Evolutionary conservation across 2,113 vertebrate genomes (phyloP), one percentile per base, ranked within the genome.

Genomic region (Atractosteus spatula): DNA sequence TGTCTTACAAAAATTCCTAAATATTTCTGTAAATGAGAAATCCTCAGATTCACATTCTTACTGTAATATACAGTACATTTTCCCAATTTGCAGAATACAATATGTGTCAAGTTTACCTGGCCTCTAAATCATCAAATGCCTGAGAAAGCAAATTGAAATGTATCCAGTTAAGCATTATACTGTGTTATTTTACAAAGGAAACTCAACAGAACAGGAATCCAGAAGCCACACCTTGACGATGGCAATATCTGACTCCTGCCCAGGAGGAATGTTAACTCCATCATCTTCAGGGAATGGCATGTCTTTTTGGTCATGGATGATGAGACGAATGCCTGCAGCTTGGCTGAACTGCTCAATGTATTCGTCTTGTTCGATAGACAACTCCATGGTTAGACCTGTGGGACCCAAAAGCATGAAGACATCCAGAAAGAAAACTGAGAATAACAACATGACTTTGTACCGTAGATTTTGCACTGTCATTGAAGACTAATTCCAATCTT

Each of bases 241-340:
- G 5, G 68, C 76, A 63, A 77, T 66, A 16, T 77, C 76, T 16
- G 76, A 74, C 47, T 77, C 76, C 57, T 77, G 76, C 3, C 76
- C 76, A 62, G 76, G 76, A 16, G 76, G 72, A 41, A 74, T 67
- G 65, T 74, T 77, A 8, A 77, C 76, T 45, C 76, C 72, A 13
- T 77, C 76, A 8, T 77, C 76, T 55, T 77, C 76, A 11, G 76
- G 76, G 7, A 77, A 74, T 3, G 76, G 76, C 72, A 77, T 77
- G 47, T 74, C 74, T 11, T 72, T 69, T 41, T 77, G 76, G 43
- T 72, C 76, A 47, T 77, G 76, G 7, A 77, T 57, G n/a, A 74
- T 67, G 7, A 77, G 62, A 68, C 76, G 66, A 11, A 77, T 7
- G 8, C 76, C 76, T 16, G 72, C 76, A 7, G 76, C 55, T 44